Conservation (phyloP, 2,113 vertebrate species). For the Thalassarche chlororhynchos region DNA sequence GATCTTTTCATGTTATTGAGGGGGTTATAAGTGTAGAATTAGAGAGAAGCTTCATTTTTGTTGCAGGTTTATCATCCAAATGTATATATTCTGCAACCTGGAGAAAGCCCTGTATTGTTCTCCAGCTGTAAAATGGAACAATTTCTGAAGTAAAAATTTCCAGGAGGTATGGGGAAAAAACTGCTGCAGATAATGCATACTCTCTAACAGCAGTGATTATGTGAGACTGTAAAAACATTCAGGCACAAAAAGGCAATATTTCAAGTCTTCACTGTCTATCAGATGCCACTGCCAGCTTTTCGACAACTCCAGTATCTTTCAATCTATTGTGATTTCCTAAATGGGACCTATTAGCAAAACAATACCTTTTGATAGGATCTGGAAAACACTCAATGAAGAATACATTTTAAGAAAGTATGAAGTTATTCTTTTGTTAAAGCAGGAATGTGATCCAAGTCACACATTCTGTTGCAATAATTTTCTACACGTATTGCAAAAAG, state of each 20-base stretch:
- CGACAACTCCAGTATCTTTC: neutral
- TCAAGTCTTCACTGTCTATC: neutral
- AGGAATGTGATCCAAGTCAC: neutral
- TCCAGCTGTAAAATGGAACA: neutral
- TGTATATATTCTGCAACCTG: neutral
- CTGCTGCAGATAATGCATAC: neutral
- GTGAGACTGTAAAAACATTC: neutral
- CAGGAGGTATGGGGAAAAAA: neutral
- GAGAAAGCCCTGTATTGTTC: neutral
- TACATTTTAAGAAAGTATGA: neutral
- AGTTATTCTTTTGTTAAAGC: neutral
- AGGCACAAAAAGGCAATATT: neutral
- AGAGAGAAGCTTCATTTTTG: neutral
- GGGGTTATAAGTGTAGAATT: neutral
- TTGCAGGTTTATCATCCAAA: neutral
- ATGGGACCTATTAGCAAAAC: neutral
- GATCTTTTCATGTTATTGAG: neutral
- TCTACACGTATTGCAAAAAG: neutral
- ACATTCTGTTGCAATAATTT: neutral
- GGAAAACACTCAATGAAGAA: neutral
- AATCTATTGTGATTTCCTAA: neutral
- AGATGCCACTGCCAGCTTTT: neutral
- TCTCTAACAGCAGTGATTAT: neutral
- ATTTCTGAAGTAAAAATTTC: neutral
- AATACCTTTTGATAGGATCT: neutral